A percentile compares a stretch with the other conserved stretches of the same genome.
Conservation (phyloP, 2,888 invertebrate genomes). For the Cecidostiba fungosa region DNA sequence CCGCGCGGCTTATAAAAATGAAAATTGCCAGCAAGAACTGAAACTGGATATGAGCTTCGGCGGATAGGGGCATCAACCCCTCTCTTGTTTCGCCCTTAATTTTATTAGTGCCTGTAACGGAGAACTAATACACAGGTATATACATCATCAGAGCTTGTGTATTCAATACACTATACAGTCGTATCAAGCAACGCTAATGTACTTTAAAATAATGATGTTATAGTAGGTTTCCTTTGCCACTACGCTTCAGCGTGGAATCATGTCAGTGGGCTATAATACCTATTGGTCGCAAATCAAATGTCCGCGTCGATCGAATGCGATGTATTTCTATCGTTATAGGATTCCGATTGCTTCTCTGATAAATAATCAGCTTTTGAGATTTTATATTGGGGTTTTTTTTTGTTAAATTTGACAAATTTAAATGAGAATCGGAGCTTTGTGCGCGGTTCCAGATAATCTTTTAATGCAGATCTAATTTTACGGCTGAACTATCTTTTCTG, state of each 20-base stretch:
- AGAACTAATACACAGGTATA: not conserved
- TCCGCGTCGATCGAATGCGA: no score
- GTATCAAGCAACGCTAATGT: slow-evolving; percentile 18
- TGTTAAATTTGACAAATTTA: no score
- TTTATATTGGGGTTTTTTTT: no score
- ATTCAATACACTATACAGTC: no score
- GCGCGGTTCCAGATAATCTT: not conserved
- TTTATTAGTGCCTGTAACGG: slow-evolving; percentile 12
- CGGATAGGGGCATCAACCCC: slow-evolving; percentile 29
- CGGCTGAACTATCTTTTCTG: not conserved
- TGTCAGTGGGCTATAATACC: not conserved
- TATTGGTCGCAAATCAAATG: not conserved
- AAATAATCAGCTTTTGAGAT: no score
- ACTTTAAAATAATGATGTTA: not conserved
- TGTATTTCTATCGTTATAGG: no score
- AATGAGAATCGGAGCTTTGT: no score
- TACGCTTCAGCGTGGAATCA: not conserved
- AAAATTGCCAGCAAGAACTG: not conserved
- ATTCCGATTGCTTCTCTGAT: no score
- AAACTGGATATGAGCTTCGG: slow-evolving; percentile 31
- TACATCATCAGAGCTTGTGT: not conserved
- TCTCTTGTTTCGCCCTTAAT: slow-evolving; percentile 53
- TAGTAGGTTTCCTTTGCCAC: not conserved
- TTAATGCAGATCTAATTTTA: slow-evolving; percentile 23
- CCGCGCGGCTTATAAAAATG: slow-evolving; percentile 3